phyloP scores from a whole-genome alignment of 2,797 vertebrate genomes.

The Myoxocephalus aenaeus region DNA sequence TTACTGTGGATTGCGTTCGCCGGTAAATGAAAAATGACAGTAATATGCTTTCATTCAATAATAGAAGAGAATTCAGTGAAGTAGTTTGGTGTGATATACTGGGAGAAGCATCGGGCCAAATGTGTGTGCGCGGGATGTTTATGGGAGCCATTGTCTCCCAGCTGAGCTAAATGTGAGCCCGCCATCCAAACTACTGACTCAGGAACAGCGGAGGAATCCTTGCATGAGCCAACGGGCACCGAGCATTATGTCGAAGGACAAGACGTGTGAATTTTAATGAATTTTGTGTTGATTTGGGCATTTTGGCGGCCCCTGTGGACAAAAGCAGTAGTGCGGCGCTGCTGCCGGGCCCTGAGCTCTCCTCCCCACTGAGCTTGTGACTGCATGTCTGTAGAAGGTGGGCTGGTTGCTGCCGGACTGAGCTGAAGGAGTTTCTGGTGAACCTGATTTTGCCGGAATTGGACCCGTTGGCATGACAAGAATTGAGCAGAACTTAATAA shows the following conservation, averaged over 20 bases:
- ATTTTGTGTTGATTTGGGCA: too few relatives aligned
- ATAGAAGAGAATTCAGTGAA: slow-evolving; percentile 52
- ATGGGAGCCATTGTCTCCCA: not conserved
- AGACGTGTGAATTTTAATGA: slow-evolving; percentile 45
- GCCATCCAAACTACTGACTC: slow-evolving; percentile 14
- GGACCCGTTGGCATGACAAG: too few relatives aligned
- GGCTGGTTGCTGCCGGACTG: too few relatives aligned
- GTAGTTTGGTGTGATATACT: slow-evolving; percentile 53
- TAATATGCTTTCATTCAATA: slow-evolving; percentile 68
- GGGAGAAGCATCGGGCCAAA: slow-evolving; percentile 35
- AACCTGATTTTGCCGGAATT: too few relatives aligned
- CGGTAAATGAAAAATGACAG: slow-evolving; percentile 67
- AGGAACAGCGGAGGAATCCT: slow-evolving; percentile 15
- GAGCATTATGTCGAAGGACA: slow-evolving; percentile 17
- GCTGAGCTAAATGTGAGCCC: slow-evolving; percentile 13
- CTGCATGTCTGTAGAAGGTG: too few relatives aligned
- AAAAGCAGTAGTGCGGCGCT: not conserved
- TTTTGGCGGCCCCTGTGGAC: too few relatives aligned
- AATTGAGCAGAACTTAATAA: too few relatives aligned
- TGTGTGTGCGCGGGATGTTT: slow-evolving; percentile 15
- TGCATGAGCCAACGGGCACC: slow-evolving; percentile 6
- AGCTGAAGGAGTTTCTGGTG: too few relatives aligned
- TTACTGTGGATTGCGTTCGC: slow-evolving; percentile 38
- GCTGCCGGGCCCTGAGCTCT: too few relatives aligned
- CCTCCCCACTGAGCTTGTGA: too few relatives aligned